Base-by-base conservation (phyloP, 2,888 invertebrate genomes). In the Osedax frankpressi region DNA sequence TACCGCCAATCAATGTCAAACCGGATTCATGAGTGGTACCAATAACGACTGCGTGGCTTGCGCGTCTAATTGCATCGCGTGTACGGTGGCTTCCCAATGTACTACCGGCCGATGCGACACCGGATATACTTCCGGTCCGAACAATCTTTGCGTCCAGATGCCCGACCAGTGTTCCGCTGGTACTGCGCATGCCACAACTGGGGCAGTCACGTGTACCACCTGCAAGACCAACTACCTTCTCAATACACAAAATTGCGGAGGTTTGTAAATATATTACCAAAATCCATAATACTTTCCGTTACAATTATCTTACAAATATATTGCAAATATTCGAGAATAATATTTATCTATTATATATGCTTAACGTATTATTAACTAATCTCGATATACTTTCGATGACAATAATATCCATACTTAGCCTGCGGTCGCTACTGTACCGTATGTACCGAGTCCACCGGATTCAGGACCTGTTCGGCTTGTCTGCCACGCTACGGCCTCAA, bases 161-260 rank as follows among this genome's bases (percentile, higher is more conserved):
- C n/a, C n/a, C n/a, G n/a, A n/a, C n/a, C n/a, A n/a, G n/a, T n/a
- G n/a, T n/a, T n/a, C n/a, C n/a, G n/a, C n/a, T n/a, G n/a, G n/a
- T n/a, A n/a, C n/a, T n/a, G n/a, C n/a, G n/a, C n/a, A 69, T 28
- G 27, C 69, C 2, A 69, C 28, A 24, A 69, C 69, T n/a, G 69
- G 69, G 19, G n/a, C 28, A 28, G 69, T 28, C 1, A 19, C 69
- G 3, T 69, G 69, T n/a, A n/a, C 11, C 11, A 19, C 69, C 14
- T 69, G 69, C 19, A 6, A 27, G 24, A 24, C 28, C 14, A 1
- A 19, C 11, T 69, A 28, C 69, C 27, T 27, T 25, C 27, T 19
- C 19, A 69, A 69, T 29, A 27, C 28, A 6, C 28, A 24, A 6
- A 3, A 19, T n/a, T 69, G 69, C 28, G 69, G 69, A 19, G 28